Base-by-base conservation (phyloP, 2,113 vertebrate genomes). In the Chaetops frenatus region DNA sequence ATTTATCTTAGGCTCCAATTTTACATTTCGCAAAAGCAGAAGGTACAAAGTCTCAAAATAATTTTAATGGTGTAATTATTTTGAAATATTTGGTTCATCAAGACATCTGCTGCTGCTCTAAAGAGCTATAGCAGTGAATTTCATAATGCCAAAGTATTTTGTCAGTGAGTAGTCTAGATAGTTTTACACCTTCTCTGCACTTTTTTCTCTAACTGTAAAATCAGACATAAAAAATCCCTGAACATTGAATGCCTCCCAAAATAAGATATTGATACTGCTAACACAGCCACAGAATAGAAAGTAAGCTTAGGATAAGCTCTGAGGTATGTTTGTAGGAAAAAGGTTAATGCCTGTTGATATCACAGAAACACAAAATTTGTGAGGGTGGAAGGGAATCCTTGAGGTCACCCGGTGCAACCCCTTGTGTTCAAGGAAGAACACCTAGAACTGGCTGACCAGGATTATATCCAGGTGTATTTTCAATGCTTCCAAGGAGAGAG, bases 341-440 rank as follows among this genome's bases (percentile, higher is more conserved):
- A 36, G 1, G 1, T 24, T 62, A 44, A 53, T 53, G 16, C 0
- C 0, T 35, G 25, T 25, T 36, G 5, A 2, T 27, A 25, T 35
- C 24, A 44, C 17, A 66, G 25, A 80, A 53, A 48, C 31, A 58
- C 21, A 72, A 44, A 72, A 91, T 40, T 10, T 23, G 11, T 50
- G 50, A 50, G 15, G 5, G 29, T 74, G 36, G 44, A 74, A 64
- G 11, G 15, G 17, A 58, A 6, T 4, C 40, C 38, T 35, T 57
- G n/a, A 57, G 17, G 24, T 48, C 10, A 56, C 16, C 6, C 25
- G 8, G 18, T 40, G 6, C 24, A 50, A 35, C 6, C 2, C 11
- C 35, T 42, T 5, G 1, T 48, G 21, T 70, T 48, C 62, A 77
- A 40, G 51, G 11, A 74, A 7, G 15, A 18, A 27, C 17, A 21